Percentiles rank a stretch among this genome's conserved stretches.
These are phyloP conservation scores for Malacoraja senta DNA, from an alignment of 2,797 vertebrate genomes.

Conservation along the genomic window DNA sequence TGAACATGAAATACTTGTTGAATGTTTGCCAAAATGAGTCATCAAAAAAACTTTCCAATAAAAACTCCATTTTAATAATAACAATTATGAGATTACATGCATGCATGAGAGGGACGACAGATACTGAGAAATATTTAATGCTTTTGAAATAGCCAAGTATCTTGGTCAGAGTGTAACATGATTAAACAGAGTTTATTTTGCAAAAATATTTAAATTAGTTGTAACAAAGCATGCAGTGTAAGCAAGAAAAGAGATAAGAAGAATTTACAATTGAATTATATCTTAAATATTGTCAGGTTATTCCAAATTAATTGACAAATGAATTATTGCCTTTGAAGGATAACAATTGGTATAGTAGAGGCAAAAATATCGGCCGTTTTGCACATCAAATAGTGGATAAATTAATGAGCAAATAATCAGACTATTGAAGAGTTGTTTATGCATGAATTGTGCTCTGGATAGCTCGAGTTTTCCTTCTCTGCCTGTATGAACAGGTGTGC, in stretches of 20 bases:
- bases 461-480: background rate
- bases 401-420: background rate
- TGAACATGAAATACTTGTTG: background rate
- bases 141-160: slow-evolving; percentile 7
- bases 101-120: background rate
- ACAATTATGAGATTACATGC: background rate
- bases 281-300: background rate
- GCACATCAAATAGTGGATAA: background rate
- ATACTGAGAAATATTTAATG: slow-evolving; percentile 1
- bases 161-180: background rate
- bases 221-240: background rate
- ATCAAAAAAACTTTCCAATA: background rate
- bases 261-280: background rate
- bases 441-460: background rate
- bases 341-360: background rate
- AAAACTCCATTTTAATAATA: background rate
- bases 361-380: background rate
- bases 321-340: background rate
- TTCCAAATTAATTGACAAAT: background rate
- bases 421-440: no score
- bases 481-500: no score
- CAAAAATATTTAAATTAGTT: background rate
- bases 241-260: background rate
- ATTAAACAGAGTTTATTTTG: background rate
- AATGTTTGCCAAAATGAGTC: background rate